Conservation (phyloP, 2,113 vertebrate species). For the Macquaria australasica region DNA sequence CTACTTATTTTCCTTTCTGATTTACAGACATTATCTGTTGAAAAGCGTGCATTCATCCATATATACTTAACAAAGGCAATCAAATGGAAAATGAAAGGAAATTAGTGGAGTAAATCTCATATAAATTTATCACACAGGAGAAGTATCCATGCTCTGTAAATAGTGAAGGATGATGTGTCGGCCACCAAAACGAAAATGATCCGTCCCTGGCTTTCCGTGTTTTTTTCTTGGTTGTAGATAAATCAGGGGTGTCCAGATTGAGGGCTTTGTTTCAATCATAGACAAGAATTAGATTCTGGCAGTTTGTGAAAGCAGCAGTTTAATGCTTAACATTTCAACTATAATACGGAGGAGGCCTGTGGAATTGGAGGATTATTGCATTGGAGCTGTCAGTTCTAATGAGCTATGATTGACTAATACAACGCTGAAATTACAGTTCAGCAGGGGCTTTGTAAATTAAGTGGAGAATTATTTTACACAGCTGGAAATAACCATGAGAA, state of each 20-base stretch:
- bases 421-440: background rate
- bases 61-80: background rate
- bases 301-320: conserved; percentile 12
- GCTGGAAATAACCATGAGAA: conserved; percentile 16
- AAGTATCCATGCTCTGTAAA: background rate
- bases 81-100: conserved; percentile 6
- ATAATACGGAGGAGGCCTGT: background rate
- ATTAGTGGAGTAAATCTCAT: background rate
- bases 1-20: background rate
- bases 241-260: conserved; percentile 5
- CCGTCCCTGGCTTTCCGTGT: background rate
- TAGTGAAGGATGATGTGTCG: background rate
- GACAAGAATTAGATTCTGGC: background rate
- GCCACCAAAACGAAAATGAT: conserved; percentile 18
- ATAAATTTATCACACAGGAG: background rate
- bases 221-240: conserved; percentile 49
- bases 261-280: conserved; percentile 6
- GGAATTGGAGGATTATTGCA: background rate
- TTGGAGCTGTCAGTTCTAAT: background rate
- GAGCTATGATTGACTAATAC: background rate
- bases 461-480: background rate
- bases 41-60: background rate
- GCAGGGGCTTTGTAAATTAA: background rate
- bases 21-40: background rate
- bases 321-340: background rate